Percentiles rank a stretch among this genome's conserved stretches.
These are phyloP conservation scores for Hirtodrosophila alboralis DNA, from an alignment of 2,888 invertebrate genomes.

Conservation along the genomic window DNA sequence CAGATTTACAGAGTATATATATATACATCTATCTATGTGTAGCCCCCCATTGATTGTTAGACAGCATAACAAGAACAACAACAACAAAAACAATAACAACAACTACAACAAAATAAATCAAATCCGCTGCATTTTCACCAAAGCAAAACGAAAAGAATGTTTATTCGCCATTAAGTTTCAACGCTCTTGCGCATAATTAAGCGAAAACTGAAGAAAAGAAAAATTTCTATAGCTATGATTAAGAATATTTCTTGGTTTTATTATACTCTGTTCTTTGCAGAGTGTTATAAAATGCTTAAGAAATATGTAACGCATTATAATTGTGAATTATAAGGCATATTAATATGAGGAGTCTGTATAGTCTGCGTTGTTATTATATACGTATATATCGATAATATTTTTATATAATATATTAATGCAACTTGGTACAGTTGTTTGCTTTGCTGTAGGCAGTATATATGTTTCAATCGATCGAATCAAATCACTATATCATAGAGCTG, in stretches of 20 bases:
- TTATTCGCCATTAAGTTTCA: constrained; percentile 73
- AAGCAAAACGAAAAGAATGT: constrained; percentile 55
- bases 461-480: no score
- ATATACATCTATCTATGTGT: not conserved
- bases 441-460: no score
- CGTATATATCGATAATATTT: no score
- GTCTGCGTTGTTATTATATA: no score
- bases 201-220: constrained; percentile 65
- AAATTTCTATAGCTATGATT: constrained; percentile 71
- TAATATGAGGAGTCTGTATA: no score
- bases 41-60: constrained; percentile 1
- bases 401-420: no score
- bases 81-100: constrained; percentile 7
- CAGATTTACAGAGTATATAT: constrained; percentile 1
- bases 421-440: no score
- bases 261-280: no score
- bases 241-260: constrained; percentile 57
- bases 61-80: constrained; percentile 2
- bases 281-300: no score
- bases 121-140: constrained; percentile 71
- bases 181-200: constrained; percentile 78
- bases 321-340: no score
- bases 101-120: constrained; percentile 34
- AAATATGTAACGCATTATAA: no score
- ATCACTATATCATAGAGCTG: no score